Evolutionary conservation across 2,797 vertebrate genomes (phyloP), one percentile per base, ranked within the genome.

Genomic region (Florisuga fusca): DNA sequence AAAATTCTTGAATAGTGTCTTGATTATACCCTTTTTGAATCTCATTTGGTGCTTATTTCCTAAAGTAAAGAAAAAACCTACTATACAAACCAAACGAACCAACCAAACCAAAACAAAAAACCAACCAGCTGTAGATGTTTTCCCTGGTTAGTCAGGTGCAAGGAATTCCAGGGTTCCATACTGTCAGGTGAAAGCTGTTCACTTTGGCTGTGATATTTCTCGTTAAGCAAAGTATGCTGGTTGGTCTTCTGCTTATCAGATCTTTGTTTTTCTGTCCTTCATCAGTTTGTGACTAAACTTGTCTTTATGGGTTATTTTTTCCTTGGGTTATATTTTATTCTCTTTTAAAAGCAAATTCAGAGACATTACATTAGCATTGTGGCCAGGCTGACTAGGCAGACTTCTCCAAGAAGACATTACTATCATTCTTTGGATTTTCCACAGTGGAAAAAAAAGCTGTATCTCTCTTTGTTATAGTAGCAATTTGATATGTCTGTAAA

Each of bases 1-100:
- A 58, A 17, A 38, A 27, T 58, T 89, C 66, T 71, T 74, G 51
- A 91, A 22, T 64, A 34, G 33, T 27, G 16, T 82, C 53, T 61
- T 90, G 78, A 69, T 89, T 90, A 62, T 27, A 72, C 18, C 18
- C 15, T 62, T 83, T 16, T 58, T 84, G 61, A 78, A 50, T 90
- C 45, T 94, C 18, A 55, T 66, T 72, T 75, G 26, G 22, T 83
- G 29, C 33, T 77, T 84, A 29, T 19, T 87, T 75, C 77, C 27
- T 76, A 18, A 89, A 82, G 57, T n/a, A 80, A 58, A 15, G 48
- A 48, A 46, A 31, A 41, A 38, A 38, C 38, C 38, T 41, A 41
- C 38, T 41, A 41, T 41, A 14, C 38, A 41, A 41, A 41, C 38
- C 38, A 41, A 41, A 14, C 38, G 12, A 41, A 41, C 38, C 38